phyloP scores from a whole-genome alignment of 2,113 vertebrate species.

The Chaetura pelagica region DNA sequence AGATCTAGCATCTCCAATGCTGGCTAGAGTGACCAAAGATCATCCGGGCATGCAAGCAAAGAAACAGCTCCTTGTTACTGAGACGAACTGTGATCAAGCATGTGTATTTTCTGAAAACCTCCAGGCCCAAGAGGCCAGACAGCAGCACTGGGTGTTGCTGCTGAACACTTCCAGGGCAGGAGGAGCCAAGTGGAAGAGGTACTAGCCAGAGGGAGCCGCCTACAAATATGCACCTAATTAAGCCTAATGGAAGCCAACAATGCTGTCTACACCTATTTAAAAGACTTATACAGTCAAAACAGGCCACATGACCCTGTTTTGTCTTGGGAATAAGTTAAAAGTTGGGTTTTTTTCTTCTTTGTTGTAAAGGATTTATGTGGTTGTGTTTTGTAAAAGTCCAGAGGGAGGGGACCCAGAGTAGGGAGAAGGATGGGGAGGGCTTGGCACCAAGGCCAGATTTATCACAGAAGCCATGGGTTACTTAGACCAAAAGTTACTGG shows the following conservation, averaged over 20 bases:
- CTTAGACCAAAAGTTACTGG: neutral
- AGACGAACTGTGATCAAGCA: neutral
- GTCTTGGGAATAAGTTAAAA: neutral
- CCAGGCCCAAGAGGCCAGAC: neutral
- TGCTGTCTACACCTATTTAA: neutral
- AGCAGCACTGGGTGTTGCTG: neutral
- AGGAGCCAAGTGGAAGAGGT: neutral
- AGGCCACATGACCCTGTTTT: neutral
- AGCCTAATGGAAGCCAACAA: neutral
- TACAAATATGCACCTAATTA: neutral
- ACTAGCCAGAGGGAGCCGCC: neutral
- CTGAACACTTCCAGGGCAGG: neutral
- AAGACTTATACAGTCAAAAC: neutral
- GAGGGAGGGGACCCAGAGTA: neutral
- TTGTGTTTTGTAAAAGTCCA: neutral
- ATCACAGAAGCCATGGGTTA: neutral
- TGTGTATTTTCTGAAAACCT: neutral
- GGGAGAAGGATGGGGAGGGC: neutral
- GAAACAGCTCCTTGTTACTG: neutral
- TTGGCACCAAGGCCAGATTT: fast-evolving
- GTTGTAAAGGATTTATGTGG: neutral
- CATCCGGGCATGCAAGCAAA: neutral
- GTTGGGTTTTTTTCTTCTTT: no score
- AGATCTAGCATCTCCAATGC: neutral
- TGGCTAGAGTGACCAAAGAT: neutral